Percentiles rank a stretch among this genome's conserved stretches.
Conservation (phyloP, 1,140 invertebrate species). For the Micrasema longulum region DNA sequence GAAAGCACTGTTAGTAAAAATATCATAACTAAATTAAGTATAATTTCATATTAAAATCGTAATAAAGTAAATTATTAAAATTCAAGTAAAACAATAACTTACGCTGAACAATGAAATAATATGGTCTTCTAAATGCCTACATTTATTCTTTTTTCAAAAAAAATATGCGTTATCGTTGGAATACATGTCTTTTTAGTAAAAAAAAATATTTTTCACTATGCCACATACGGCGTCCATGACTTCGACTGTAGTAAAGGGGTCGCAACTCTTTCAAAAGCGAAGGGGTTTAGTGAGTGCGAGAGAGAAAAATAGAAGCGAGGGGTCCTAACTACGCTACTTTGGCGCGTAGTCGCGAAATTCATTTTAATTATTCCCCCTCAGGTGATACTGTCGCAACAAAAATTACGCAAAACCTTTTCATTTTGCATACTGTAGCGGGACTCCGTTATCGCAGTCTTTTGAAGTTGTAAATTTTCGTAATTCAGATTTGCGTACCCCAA, state of each 20-base stretch:
- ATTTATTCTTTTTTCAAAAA: too few species aligned
- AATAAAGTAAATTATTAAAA: too few species aligned
- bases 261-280: slow-evolving; percentile 30
- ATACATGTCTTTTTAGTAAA: too few species aligned
- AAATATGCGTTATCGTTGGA: too few species aligned
- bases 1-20: too few species aligned
- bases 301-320: neutral
- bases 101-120: too few species aligned
- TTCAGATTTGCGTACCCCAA: slow-evolving; percentile 6
- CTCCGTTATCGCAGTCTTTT: slow-evolving; percentile 1
- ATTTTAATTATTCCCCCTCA: slow-evolving; percentile 53
- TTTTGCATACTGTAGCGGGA: slow-evolving; percentile 20
- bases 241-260: neutral
- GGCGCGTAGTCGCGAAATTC: slow-evolving; percentile 49
- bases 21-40: too few species aligned
- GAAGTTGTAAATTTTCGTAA: neutral
- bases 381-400: slow-evolving; percentile 54
- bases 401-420: slow-evolving; percentile 48
- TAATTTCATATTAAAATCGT: too few species aligned
- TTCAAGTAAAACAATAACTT: too few species aligned
- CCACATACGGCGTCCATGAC: too few species aligned
- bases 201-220: too few species aligned
- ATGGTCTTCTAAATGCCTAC: too few species aligned
- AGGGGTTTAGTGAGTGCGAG: neutral
- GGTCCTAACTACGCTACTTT: slow-evolving; percentile 43